These are phyloP conservation scores for Monomorium pharaonis DNA, from an alignment of 1,140 invertebrate genomes.

Conservation along the genomic window DNA sequence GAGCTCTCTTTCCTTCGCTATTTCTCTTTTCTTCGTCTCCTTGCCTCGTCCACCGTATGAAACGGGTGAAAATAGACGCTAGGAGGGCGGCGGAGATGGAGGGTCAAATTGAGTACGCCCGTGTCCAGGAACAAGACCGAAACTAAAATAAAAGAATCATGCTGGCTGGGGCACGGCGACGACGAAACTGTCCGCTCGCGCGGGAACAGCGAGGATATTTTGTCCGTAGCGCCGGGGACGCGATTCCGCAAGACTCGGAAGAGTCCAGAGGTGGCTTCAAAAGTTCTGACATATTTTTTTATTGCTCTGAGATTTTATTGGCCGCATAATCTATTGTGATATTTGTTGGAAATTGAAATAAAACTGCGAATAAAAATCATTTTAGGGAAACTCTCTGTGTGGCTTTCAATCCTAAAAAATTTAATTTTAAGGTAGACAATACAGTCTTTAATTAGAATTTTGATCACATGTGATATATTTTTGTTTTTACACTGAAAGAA, in stretches of 20 bases:
- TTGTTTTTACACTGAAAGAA: no score
- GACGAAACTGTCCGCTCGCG: conserved; percentile 65
- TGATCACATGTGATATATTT: background rate
- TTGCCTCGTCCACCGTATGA: conserved; percentile 21
- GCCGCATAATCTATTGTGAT: background rate
- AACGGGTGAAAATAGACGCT: conserved; percentile 65
- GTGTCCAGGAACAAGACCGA: conserved; percentile 74
- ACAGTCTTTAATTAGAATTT: background rate
- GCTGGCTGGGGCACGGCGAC: conserved; percentile 79
- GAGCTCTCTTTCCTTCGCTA: conserved; percentile 12
- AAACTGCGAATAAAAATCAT: background rate
- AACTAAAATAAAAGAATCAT: conserved; percentile 85
- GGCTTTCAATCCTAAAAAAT: background rate
- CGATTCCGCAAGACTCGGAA: conserved; percentile 13
- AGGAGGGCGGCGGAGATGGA: conserved; percentile 47
- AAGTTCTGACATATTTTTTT: conserved; percentile 9
- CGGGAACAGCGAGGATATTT: conserved; percentile 62
- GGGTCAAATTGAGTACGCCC: conserved; percentile 73
- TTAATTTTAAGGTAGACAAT: background rate
- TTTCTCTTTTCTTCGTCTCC: conserved; percentile 51
- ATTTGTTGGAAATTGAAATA: background rate
- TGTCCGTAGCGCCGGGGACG: conserved; percentile 50
- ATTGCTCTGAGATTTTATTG: conserved; percentile 2
- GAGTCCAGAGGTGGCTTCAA: background rate
- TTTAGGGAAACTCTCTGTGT: background rate